Evolutionary conservation across 2,113 vertebrate genomes (phyloP).

Genomic region (Myxocyprinus asiaticus): DNA sequence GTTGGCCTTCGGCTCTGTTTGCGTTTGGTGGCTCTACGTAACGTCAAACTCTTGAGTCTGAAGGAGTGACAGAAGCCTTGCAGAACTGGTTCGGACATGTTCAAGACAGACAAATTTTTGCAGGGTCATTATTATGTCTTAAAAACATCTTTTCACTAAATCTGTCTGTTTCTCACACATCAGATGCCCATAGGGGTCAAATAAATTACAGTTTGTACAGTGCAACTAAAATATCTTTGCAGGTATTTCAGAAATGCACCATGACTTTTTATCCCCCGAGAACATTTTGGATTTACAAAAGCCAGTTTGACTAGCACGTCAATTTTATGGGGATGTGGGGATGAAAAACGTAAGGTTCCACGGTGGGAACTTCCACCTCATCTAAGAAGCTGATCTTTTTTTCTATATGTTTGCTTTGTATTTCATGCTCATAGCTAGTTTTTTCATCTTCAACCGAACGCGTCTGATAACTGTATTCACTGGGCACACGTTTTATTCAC

Average conservation of each 20-base stretch:
- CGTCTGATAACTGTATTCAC: slow-evolving; percentile 61
- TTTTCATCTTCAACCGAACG: slow-evolving; percentile 56
- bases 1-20: slow-evolving; percentile 7
- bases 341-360: not conserved
- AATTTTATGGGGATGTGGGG: not conserved
- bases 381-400: no score
- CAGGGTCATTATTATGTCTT: no score
- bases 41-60: not conserved
- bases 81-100: not conserved
- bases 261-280: no score
- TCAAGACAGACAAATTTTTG: not conserved
- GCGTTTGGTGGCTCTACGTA: not conserved
- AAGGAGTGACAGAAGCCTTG: not conserved
- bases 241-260: slow-evolving; percentile 1
- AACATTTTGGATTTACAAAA: not conserved
- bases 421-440: not conserved
- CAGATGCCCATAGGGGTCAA: not conserved
- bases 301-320: not conserved
- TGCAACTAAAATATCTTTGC: not conserved
- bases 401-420: not conserved
- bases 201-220: not conserved
- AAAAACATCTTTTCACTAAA: not conserved
- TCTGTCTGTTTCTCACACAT: not conserved
- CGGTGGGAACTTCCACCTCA: not conserved
- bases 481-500: slow-evolving; percentile 60